A percentile compares a stretch with the other conserved stretches of the same genome.
Evolutionary conservation across 2,113 vertebrate species (phyloP).

Genomic region (Cygnus buccinator): DNA sequence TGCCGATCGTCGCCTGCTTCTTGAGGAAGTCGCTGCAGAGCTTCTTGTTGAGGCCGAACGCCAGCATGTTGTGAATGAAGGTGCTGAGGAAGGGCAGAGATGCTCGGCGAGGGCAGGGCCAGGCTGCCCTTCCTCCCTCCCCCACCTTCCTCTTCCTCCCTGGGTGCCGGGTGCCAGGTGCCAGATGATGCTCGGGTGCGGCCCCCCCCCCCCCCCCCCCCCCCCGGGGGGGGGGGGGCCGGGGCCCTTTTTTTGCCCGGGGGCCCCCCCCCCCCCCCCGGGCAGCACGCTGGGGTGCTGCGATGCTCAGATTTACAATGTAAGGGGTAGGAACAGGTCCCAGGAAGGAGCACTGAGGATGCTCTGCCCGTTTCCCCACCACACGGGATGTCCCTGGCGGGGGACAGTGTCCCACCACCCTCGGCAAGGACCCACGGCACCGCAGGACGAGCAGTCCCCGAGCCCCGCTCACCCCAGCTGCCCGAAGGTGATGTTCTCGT

Average conservation of each 20-base stretch:
- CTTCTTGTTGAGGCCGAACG: constrained; percentile 92
- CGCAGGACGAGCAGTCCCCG: rapidly evolving
- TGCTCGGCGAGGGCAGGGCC: not conserved
- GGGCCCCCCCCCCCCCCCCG: not conserved
- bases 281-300: rapidly evolving
- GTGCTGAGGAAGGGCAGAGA: constrained; percentile 79
- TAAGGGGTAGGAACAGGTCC: not conserved
- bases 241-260: no score
- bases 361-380: not conserved
- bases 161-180: rapidly evolving
- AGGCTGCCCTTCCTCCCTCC: not conserved
- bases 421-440: not conserved
- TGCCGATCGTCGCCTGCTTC: constrained; percentile 96
- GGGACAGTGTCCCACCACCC: not conserved
- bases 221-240: no score
- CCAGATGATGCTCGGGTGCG: not conserved
- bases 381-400: rapidly evolving
- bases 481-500: constrained; percentile 97
- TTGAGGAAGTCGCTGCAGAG: constrained; percentile 95
- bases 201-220: no score
- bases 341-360: not conserved
- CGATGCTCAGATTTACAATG: rapidly evolving
- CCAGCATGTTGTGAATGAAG: constrained; percentile 97
- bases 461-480: constrained; percentile 88
- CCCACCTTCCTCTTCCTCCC: not conserved